Evolutionary conservation across 1,140 invertebrate species (phyloP).

Genomic region (Ooceraea biroi): DNA sequence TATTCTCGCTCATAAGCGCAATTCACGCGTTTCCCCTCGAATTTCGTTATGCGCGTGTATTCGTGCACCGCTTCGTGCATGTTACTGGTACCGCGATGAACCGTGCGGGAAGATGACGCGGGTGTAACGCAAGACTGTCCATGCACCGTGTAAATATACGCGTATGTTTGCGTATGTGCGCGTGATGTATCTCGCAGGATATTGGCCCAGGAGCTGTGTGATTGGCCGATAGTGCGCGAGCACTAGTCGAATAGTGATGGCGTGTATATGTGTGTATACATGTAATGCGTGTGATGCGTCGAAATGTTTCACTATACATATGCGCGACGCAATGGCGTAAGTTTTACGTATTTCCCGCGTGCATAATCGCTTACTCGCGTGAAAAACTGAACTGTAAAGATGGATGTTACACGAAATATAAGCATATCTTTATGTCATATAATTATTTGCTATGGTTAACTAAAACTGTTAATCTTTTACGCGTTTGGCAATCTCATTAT

Average conservation of each 20-base stretch:
- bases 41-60: not conserved
- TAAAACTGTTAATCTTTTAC: too few species aligned
- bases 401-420: too few species aligned
- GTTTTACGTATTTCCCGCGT: not conserved
- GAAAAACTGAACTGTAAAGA: too few species aligned
- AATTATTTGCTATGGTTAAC: too few species aligned
- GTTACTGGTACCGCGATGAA: not conserved
- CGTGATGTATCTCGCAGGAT: conserved; percentile 65
- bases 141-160: conserved; percentile 21
- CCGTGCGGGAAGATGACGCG: conserved; percentile 47
- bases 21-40: conserved; percentile 21
- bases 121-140: conserved; percentile 41
- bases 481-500: too few species aligned
- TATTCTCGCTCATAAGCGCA: conserved; percentile 14
- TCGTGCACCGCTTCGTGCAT: not conserved
- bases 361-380: not conserved
- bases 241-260: conserved; percentile 56
- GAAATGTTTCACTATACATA: conserved; percentile 20
- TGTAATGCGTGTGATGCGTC: conserved; percentile 45
- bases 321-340: conserved; percentile 67
- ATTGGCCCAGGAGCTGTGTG: conserved; percentile 68
- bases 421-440: too few species aligned
- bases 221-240: conserved; percentile 69
- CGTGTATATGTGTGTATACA: conserved; percentile 10
- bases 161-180: not conserved